Evolutionary conservation across 2,113 vertebrate genomes (phyloP), one percentile per base, ranked within the genome.

Genomic region (Toxotes jaculatrix): DNA sequence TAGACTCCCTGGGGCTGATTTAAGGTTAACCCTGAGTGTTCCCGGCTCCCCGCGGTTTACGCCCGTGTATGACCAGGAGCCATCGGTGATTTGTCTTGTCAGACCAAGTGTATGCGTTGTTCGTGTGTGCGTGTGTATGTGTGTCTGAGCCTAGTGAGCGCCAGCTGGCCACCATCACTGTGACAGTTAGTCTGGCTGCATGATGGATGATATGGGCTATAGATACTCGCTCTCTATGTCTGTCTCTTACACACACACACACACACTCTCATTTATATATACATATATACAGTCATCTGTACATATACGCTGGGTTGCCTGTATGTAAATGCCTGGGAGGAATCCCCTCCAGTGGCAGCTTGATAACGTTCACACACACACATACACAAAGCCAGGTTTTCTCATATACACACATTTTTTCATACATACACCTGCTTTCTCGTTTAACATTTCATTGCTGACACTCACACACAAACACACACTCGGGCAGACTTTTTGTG

Each of bases 31-130:
- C 66, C 86, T 16, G 75, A 84, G 86, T 82, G 85, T 80, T 87
- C 79, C 49, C 0, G 38, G 53, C 89, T 88, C 82, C 75, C 88
- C 10, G 83, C n/a, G 79, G 84, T 79, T 85, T 71, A 53, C n/a
- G 62, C 78, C 53, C 21, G 23, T 38, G 42, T 85, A 75, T 64
- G 88, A 88, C 83, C 90, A 89, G 74, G 66, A 87, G 71, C 43
- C 6, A 21, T 73, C 21, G 72, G 88, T 87, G 76, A 93, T 95
- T 93, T 90, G 88, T 94, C 91, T 91, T 92, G 86, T 93, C 85
- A 71, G 57, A 85, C 82, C 12, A 16, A 82, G 70, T 82, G 77
- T 79, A 73, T 75, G 71, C 62, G 51, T 66, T 49, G 38, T 82
- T 62, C 60, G 70, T 38, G 67, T 45, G 63, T 63, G 61, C 63